Percentiles rank a stretch among this genome's conserved stretches.
phyloP scores from a whole-genome alignment of 2,888 invertebrate genomes.

The Adineta ricciae region DNA sequence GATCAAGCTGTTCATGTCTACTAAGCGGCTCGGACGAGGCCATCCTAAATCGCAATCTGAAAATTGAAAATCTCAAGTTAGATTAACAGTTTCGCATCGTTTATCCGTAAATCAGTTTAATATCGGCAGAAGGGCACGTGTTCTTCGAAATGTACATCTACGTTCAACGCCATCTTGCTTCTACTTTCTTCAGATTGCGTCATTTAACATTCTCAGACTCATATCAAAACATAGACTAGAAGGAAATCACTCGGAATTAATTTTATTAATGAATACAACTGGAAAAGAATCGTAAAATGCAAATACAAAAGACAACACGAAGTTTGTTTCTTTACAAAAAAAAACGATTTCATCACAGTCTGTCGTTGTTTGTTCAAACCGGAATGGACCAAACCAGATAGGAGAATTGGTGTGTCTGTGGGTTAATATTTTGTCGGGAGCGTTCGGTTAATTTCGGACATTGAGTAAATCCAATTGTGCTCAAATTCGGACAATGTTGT shows the following conservation, averaged over 20 bases:
- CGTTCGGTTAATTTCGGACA: conserved; percentile 10
- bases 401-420: not conserved
- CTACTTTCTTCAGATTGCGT: no score
- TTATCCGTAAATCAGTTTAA: no score
- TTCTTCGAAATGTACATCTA: no score
- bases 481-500: not conserved
- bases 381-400: conserved; percentile 12
- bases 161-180: no score
- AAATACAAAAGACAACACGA: not conserved
- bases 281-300: no score
- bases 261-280: not conserved
- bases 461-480: conserved; percentile 7
- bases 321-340: no score
- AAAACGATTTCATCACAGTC: not conserved
- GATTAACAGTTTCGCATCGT: no score
- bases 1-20: not conserved
- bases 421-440: not conserved
- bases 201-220: no score
- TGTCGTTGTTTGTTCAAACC: not conserved
- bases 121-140: no score
- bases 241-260: not conserved
- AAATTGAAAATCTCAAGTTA: no score
- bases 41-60: not conserved
- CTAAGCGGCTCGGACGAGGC: not conserved
- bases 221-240: no score